These are phyloP conservation scores for Epizoanthus rinbou DNA, from an alignment of 92 coral and sea anemone species.

Conservation along the genomic window DNA sequence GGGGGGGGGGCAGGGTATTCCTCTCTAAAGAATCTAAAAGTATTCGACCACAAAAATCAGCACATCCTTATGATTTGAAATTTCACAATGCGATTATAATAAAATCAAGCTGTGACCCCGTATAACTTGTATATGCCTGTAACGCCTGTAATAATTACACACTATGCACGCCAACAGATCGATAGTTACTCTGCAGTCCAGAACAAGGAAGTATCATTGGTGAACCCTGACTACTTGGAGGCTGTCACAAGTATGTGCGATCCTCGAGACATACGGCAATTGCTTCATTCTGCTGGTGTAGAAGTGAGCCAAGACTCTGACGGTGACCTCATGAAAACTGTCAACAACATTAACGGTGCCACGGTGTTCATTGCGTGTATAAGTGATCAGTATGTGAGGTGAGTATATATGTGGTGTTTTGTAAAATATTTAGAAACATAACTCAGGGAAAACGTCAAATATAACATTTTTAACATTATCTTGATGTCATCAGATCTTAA, in stretches of 20 bases:
- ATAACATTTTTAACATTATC: no score
- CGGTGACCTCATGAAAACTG: conserved; percentile 35
- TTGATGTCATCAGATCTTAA: no score
- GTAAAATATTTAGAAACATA: no score
- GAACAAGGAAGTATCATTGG: not conserved
- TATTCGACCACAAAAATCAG: no score
- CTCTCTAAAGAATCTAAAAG: no score
- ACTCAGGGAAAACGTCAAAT: no score
- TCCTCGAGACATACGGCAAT: not conserved
- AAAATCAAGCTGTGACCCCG: no score
- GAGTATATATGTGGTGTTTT: not conserved
- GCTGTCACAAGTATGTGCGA: not conserved
- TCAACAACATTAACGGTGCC: conserved; percentile 17
- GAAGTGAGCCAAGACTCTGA: not conserved
- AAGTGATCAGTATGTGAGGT: conserved; percentile 42
- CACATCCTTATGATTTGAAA: no score
- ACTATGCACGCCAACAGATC: not conserved
- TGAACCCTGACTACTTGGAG: not conserved
- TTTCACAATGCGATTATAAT: no score
- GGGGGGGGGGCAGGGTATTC: no score
- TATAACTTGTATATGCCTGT: no score
- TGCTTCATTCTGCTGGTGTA: not conserved
- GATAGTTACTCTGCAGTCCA: not conserved
- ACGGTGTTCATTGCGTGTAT: conserved; percentile 43
- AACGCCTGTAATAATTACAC: no score